A percentile compares a stretch with the other conserved stretches of the same genome.
phyloP scores from a whole-genome alignment of 2,113 vertebrate genomes.

The Calonectris borealis region DNA sequence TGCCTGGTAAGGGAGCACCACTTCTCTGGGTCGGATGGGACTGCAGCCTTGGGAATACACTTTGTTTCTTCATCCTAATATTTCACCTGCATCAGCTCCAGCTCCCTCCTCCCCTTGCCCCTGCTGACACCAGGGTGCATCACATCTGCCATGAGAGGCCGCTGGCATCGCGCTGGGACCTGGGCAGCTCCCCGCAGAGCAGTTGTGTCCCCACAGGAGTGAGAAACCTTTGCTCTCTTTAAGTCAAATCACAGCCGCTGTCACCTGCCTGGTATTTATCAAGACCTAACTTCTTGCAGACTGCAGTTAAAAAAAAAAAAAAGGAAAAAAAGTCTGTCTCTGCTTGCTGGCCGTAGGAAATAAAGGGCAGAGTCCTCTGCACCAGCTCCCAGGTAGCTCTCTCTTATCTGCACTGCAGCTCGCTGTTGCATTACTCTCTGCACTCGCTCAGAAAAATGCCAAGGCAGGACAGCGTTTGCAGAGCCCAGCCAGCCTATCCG shows the following conservation, averaged over 20 bases:
- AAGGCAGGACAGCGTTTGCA: neutral
- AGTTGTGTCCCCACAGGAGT: neutral
- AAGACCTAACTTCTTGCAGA: neutral
- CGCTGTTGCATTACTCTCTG: neutral
- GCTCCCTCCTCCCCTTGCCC: neutral
- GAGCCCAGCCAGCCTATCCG: neutral
- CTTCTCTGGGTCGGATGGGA: neutral
- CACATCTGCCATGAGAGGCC: neutral
- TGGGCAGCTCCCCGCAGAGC: neutral
- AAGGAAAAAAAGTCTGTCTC: accelerated
- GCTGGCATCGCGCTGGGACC: accelerated
- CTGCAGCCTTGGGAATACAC: neutral
- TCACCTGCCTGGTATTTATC: neutral
- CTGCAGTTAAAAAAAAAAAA: neutral
- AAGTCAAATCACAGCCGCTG: neutral
- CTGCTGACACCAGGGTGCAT: neutral
- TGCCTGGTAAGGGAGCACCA: neutral
- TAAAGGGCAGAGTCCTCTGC: neutral
- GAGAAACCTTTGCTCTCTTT: neutral
- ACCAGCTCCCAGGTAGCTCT: neutral
- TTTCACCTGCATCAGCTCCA: neutral
- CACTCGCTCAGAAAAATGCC: neutral
- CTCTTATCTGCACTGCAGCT: neutral
- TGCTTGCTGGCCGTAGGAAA: neutral
- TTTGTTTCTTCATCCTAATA: neutral